A percentile compares a stretch with the other conserved stretches of the same genome.
Conservation (phyloP, 2,888 invertebrate genomes). For the Nysson spinosus region DNA sequence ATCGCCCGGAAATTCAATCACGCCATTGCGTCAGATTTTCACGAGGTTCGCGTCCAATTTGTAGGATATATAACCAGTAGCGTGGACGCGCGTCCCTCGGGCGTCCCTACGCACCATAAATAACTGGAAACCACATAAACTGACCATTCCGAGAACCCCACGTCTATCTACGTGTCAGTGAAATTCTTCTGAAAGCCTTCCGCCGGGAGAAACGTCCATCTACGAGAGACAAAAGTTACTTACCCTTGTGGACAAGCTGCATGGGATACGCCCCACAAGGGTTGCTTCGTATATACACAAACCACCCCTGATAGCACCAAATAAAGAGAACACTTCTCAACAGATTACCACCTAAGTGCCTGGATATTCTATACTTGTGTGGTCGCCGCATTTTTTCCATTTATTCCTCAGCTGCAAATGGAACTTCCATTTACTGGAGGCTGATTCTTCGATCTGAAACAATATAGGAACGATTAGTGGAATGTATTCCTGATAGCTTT, state of each 20-base stretch:
- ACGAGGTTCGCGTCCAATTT: conserved; percentile 64
- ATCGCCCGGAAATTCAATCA: conserved; percentile 58
- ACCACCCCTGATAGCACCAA: conserved; percentile 45
- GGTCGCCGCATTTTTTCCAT: conserved; percentile 48
- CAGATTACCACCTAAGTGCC: conserved; percentile 65
- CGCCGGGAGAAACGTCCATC: conserved; percentile 23
- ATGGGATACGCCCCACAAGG: conserved; percentile 57
- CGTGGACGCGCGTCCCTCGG: conserved; percentile 22
- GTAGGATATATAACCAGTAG: conserved; percentile 56
- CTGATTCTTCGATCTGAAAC: too few relatives aligned
- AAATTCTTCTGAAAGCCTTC: conserved; percentile 43
- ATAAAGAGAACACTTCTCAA: conserved; percentile 54
- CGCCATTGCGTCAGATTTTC: conserved; percentile 60
- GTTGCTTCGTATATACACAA: conserved; percentile 40
- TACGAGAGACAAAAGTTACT: conserved; percentile 53
- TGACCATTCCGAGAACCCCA: conserved; percentile 57
- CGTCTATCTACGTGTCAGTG: conserved; percentile 33
- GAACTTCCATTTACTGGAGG: too few relatives aligned
- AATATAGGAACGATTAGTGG: too few relatives aligned
- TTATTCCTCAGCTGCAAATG: conserved; percentile 6
- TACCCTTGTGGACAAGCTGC: conserved; percentile 43
- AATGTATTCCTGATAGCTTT: too few relatives aligned
- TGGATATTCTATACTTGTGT: conserved; percentile 58
- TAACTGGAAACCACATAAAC: conserved; percentile 62
- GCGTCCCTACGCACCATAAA: conserved; percentile 55